phyloP scores from a whole-genome alignment of 2,113 vertebrate genomes.

The Trematocara macrostoma region DNA sequence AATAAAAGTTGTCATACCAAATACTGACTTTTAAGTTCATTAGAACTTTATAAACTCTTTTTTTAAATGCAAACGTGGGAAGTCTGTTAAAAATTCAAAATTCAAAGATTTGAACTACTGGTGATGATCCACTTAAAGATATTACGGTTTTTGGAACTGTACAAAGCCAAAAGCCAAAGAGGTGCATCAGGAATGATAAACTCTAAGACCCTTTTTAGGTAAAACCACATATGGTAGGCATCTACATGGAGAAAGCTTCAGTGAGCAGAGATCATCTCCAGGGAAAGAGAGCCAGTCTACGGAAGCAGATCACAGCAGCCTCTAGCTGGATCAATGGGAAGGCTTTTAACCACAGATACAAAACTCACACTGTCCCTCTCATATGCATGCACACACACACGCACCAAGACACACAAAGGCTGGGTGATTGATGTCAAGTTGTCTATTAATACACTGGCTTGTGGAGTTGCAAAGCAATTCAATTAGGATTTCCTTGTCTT shows the following conservation, averaged over 20 bases:
- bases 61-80: accelerated
- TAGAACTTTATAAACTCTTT: neutral
- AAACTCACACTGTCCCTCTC: conserved; percentile 10
- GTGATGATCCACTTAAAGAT: neutral
- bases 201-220: neutral
- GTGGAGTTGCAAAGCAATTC: conserved; percentile 74
- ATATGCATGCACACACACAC: neutral
- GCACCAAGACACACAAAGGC: conserved; percentile 39
- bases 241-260: conserved; percentile 5
- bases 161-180: neutral
- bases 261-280: conserved; percentile 41
- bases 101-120: neutral
- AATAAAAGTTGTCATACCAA: neutral
- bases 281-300: neutral
- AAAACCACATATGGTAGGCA: neutral
- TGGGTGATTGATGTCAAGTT: conserved; percentile 71
- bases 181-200: neutral
- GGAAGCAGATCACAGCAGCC: conserved; percentile 54
- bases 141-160: neutral
- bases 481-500: conserved; percentile 76
- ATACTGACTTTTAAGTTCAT: neutral
- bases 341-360: conserved; percentile 70
- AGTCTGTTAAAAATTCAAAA: neutral
- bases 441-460: conserved; percentile 73
- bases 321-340: conserved; percentile 64